These are phyloP conservation scores for Batillaria attramentaria DNA, from an alignment of 1,140 invertebrate genomes.

Conservation along the genomic window DNA sequence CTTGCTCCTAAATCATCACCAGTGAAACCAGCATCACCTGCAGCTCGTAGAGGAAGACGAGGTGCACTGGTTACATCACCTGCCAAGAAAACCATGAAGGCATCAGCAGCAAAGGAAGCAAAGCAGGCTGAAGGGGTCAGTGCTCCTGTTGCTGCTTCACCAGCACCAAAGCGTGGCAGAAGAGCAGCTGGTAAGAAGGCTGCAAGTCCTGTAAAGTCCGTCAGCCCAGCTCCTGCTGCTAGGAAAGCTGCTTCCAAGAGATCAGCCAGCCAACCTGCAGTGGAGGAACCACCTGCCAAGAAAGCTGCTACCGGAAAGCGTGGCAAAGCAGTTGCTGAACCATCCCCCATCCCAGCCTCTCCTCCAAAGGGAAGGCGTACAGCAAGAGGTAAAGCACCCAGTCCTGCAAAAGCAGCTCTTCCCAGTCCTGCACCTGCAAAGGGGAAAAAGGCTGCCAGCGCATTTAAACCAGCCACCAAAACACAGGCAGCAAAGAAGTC, in stretches of 20 bases:
- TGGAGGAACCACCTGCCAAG: slow-evolving; percentile 7
- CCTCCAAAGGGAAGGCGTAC: not conserved
- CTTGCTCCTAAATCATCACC: not conserved
- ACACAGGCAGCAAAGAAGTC: not conserved
- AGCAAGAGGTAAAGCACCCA: not conserved
- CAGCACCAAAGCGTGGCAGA: not conserved
- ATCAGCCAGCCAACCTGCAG: not conserved
- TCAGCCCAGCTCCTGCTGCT: slow-evolving; percentile 3
- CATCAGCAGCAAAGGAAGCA: too few relatives aligned
- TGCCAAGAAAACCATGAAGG: too few relatives aligned
- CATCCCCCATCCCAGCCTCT: not conserved
- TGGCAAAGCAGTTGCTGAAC: not conserved
- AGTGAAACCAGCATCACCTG: too few relatives aligned
- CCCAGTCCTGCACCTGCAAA: not conserved
- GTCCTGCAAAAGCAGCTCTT: not conserved
- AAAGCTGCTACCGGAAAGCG: slow-evolving; percentile 9
- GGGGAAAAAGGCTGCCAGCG: not conserved
- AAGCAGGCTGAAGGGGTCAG: too few relatives aligned
- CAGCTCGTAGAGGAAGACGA: too few relatives aligned
- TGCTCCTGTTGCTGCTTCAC: not conserved
- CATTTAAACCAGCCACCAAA: not conserved
- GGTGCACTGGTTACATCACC: too few relatives aligned
- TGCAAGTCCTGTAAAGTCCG: not conserved
- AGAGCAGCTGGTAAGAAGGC: not conserved
- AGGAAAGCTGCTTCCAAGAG: not conserved